Conservation (phyloP, 2,113 vertebrate genomes). For the Verasper variegatus region DNA sequence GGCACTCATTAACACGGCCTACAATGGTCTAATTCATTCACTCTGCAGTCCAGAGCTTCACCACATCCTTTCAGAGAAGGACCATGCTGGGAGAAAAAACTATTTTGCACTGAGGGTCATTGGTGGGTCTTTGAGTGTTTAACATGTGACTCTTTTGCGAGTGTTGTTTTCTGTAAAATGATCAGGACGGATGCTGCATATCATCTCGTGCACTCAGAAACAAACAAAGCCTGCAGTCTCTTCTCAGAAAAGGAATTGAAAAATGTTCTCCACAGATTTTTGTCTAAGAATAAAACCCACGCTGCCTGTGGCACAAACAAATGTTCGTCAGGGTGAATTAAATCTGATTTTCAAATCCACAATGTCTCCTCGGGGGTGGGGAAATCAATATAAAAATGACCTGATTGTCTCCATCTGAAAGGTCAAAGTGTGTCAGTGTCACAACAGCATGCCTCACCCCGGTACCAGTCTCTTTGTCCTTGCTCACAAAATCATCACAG, state of each 20-base stretch:
- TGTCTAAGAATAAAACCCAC: background rate
- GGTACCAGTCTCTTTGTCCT: conserved; percentile 11
- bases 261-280: background rate
- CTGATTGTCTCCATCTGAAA: background rate
- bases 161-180: background rate
- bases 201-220: background rate
- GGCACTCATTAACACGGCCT: conserved; percentile 54
- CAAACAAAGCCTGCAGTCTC: background rate
- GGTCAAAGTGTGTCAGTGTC: background rate
- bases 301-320: conserved; percentile 1
- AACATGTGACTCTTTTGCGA: conserved; percentile 10
- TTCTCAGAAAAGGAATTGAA: background rate
- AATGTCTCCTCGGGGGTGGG: background rate
- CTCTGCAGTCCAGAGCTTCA: conserved; percentile 19
- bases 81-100: background rate
- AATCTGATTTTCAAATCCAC: background rate
- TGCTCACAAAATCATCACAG: conserved; percentile 2
- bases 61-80: conserved; percentile 38
- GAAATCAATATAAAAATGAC: conserved; percentile 1
- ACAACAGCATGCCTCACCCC: background rate
- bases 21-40: conserved; percentile 67
- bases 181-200: background rate
- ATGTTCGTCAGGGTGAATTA: background rate
- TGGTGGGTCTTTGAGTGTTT: background rate
- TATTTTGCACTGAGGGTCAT: background rate